Evolutionary conservation across 2,888 invertebrate genomes (phyloP).

Genomic region (Drosophila suboccidentalis): DNA sequence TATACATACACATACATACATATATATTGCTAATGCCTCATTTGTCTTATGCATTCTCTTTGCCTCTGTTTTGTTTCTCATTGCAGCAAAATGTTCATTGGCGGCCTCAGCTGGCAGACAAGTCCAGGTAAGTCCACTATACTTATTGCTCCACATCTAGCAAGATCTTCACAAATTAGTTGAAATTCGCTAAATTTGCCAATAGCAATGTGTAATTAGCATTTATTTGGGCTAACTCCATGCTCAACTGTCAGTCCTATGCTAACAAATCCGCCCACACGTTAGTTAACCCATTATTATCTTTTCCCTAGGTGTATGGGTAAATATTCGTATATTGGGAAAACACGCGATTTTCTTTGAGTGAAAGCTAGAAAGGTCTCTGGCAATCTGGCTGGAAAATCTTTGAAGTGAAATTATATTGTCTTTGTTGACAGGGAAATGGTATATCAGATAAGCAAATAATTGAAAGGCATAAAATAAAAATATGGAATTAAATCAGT

Average conservation of each 20-base stretch:
- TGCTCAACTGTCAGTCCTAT: slow-evolving; percentile 32
- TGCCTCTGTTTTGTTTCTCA: slow-evolving; percentile 23
- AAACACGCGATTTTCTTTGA: slow-evolving; percentile 19
- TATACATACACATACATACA: slow-evolving; percentile 2
- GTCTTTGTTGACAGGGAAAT: slow-evolving; percentile 4
- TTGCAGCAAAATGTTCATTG: slow-evolving; percentile 99
- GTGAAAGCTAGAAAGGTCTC: slow-evolving; percentile 24
- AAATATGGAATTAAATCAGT: not conserved
- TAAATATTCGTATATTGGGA: not conserved
- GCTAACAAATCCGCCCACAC: slow-evolving; percentile 50
- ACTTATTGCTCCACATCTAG: slow-evolving; percentile 48
- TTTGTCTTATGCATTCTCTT: slow-evolving; percentile 46
- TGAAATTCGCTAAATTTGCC: slow-evolving; percentile 41
- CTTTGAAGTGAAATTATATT: slow-evolving; percentile 3
- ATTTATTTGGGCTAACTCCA: slow-evolving; percentile 30
- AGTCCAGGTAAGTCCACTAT: slow-evolving; percentile 94
- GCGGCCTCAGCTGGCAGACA: slow-evolving; percentile 99
- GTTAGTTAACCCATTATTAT: slow-evolving; percentile 24
- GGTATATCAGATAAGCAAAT: not conserved
- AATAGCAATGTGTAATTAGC: slow-evolving; percentile 53
- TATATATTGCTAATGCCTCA: slow-evolving; percentile 46
- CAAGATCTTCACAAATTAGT: slow-evolving; percentile 56
- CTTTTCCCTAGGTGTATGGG: slow-evolving; percentile 1
- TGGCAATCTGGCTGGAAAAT: slow-evolving; percentile 14
- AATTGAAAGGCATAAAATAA: not conserved